phyloP scores from a whole-genome alignment of 2,113 vertebrate species.

The Donacobius atricapilla region DNA sequence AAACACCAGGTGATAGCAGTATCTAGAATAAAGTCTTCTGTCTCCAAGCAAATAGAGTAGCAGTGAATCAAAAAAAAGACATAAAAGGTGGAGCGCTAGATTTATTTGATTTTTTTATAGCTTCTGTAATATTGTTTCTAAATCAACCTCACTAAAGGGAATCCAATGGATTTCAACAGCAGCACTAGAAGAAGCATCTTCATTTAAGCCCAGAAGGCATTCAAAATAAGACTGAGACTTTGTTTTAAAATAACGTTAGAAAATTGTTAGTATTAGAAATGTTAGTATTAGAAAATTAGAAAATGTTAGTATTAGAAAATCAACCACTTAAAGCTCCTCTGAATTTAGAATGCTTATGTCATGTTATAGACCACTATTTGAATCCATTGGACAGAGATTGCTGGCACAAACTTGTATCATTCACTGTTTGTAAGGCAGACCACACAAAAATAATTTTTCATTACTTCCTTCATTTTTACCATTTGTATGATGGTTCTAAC shows the following conservation, averaged over 20 bases:
- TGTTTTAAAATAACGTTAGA: too few species aligned
- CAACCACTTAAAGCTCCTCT: neutral
- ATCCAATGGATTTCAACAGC: rapidly evolving
- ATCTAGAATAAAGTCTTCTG: conserved; percentile 69
- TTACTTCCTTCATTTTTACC: neutral
- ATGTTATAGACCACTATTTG: neutral
- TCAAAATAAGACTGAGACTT: neutral
- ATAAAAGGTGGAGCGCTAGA: neutral
- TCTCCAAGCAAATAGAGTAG: conserved; percentile 31
- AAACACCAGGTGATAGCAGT: conserved; percentile 82
- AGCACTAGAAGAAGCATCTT: neutral
- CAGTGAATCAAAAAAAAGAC: neutral
- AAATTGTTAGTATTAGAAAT: too few species aligned
- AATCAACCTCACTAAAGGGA: neutral
- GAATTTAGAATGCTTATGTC: neutral
- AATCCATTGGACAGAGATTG: neutral
- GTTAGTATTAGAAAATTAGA: too few species aligned
- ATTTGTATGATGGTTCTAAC: neutral
- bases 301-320: neutral
- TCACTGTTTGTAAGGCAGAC: neutral
- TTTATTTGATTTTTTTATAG: neutral
- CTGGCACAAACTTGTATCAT: neutral
- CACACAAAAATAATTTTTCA: neutral
- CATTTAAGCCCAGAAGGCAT: neutral
- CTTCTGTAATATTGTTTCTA: neutral